Percentiles rank a stretch among this genome's conserved stretches.
Evolutionary conservation across 2,113 vertebrate genomes (phyloP).

Genomic region (Prionailurus viverrinus): DNA sequence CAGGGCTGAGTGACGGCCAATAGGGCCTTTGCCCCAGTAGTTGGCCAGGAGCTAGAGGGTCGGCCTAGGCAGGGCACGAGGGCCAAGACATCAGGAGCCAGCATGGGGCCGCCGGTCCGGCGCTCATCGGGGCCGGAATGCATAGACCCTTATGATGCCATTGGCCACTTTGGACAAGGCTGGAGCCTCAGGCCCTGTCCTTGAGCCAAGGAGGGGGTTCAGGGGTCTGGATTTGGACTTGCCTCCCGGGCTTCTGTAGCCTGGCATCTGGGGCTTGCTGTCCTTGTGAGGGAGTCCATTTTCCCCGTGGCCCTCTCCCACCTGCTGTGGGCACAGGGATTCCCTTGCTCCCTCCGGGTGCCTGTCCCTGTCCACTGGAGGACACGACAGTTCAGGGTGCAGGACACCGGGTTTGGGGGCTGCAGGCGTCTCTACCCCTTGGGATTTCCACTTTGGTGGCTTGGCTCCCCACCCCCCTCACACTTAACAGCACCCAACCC

Average conservation of each 20-base stretch:
- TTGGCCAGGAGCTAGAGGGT: background rate
- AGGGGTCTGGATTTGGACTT: background rate
- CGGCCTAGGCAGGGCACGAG: too few species aligned
- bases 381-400: accelerated
- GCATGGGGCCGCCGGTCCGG: too few species aligned
- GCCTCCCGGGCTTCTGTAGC: background rate
- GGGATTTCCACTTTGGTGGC: background rate
- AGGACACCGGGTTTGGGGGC: accelerated
- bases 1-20: background rate
- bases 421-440: background rate
- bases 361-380: background rate
- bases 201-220: accelerated
- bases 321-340: too few species aligned
- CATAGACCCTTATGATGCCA: accelerated
- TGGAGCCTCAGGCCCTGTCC: background rate
- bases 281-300: background rate
- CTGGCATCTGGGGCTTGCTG: background rate
- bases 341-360: background rate
- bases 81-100: background rate
- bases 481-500: background rate
- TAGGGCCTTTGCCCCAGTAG: too few species aligned
- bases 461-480: too few species aligned
- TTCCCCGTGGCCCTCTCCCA: accelerated
- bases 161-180: too few species aligned
- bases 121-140: accelerated